Base-by-base conservation (phyloP, 2,797 vertebrate species). In the Esox masquinongy region DNA sequence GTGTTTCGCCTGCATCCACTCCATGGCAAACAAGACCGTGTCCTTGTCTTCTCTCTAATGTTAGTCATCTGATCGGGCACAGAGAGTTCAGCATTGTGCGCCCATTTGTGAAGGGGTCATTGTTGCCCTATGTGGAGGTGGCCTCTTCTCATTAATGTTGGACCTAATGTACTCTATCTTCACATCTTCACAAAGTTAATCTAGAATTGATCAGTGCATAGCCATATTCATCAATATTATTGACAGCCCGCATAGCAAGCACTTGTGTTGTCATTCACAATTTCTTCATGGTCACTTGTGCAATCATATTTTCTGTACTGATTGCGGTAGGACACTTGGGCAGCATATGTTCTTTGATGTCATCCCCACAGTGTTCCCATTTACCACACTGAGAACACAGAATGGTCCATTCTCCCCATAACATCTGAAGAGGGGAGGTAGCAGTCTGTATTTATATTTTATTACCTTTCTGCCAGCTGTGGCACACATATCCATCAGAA, bases 41-140 rank as follows among this genome's bases (percentile, higher is more conserved):
- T 87, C 88, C 90, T 93, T 92, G 90, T 92, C 88, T 91, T 86
- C 88, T 88, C 88, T 90, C 90, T 92, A 92, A 90, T 91, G 91
- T 89, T 90, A 87, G 89, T 93, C 91, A 92, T 94, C 91, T 93
- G 91, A 92, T 91, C 91, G 75, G 91, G 84, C 87, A 87, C 88
- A 89, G 89, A 92, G 87, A 89, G 88, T 84, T 90, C 89, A 90
- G 89, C 85, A 92, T 92, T 91, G 91, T 92, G 84, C 89, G 84
- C 79, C 80, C 88, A 84, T 88, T 87, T 93, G 89, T 93, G 83
- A 3, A 92, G 86, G 88, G 85, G 86, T 86, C 88, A 91, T 92
- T 94, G 91, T 92, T 91, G 90, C 84, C 73, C 80, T 78, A 80
- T 76, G 77, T 82, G 81, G 86, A 91, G 88, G 89, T 90, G 86